Evolutionary conservation across 2,113 vertebrate species (phyloP), one percentile per base, ranked within the genome.

Genomic region (Muscicapa adusta): DNA sequence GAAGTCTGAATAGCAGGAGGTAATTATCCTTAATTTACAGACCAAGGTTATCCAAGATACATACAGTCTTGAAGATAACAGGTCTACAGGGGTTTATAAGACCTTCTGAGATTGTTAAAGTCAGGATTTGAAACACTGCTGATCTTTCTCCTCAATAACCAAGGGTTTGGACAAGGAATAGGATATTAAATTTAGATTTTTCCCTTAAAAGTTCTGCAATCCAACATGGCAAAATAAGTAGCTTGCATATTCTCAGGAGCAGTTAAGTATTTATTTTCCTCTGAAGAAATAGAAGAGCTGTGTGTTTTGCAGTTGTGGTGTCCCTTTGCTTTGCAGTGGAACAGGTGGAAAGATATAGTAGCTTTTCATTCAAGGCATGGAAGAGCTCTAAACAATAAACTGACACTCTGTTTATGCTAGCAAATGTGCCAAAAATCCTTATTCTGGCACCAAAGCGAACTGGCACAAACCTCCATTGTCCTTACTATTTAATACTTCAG

Each of bases 21-120:
- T 80, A 84, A 91, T 89, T 91, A 86, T 70, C 48, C 48, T 87
- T 95, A 85, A 96, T 93, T 93, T 89, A 68, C 18, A 93, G 66
- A 81, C 56, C 56, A 91, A 60, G 57, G 61, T 89, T 92, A 96
- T 71, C 47, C 7, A 71, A 67, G 20, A 91, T 51, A 20, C 34
- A 38, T 85, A 53, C 18, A 85, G 17, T 86, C 31, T 74, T 89
- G 48, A 81, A 72, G 29, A 43, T 67, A 81, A 83, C 36, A 77
- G 34, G 33, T 84, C 86, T 92, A 38, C 9, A 48, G 84, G 43
- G 51, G 34, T 63, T 94, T 94, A 16, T 60, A 63, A 93, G 77
- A 85, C 34, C 26, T 96, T 83, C 56, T 53, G 67, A 81, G 48
- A 75, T 19, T 34, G 29, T 81, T 78, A 74, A 92, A 77, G 63